Conservation (phyloP, 2,113 vertebrate genomes). For the Bubalus kerabau region DNA sequence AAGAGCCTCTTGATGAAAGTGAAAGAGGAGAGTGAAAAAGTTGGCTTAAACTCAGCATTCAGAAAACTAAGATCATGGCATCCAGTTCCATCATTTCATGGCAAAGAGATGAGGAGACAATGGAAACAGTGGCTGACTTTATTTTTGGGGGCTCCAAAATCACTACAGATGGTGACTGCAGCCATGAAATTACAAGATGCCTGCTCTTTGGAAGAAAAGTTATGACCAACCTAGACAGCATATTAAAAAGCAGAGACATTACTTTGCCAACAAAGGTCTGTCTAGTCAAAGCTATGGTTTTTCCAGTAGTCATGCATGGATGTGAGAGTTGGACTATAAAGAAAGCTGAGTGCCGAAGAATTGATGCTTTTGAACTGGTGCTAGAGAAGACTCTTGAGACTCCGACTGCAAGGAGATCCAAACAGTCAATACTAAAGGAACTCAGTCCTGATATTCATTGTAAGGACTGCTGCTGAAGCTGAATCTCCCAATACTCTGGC, state of each 20-base stretch:
- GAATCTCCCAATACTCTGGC: not conserved
- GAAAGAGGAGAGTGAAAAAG: not conserved
- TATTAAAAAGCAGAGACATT: not conserved
- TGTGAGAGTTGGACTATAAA: not conserved
- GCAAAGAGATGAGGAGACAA: not conserved
- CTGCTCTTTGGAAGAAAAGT: not conserved
- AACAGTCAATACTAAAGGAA: not conserved
- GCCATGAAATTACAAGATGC: not conserved
- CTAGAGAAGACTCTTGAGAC: not conserved
- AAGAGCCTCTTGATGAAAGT: not conserved
- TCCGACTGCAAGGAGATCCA: not conserved
- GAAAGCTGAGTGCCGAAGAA: rapidly evolving
- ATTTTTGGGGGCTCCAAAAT: not conserved
- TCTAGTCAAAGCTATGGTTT: not conserved
- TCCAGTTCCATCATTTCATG: not conserved
- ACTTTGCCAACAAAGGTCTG: not conserved
- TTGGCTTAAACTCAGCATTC: not conserved
- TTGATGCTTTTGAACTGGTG: not conserved
- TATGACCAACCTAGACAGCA: not conserved
- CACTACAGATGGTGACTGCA: not conserved
- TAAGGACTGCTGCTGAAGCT: not conserved
- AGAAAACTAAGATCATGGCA: not conserved
- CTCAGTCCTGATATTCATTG: not conserved
- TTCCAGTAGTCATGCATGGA: not conserved
- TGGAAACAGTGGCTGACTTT: not conserved